Conservation (phyloP, 2,113 vertebrate genomes). For the Esox niger region DNA sequence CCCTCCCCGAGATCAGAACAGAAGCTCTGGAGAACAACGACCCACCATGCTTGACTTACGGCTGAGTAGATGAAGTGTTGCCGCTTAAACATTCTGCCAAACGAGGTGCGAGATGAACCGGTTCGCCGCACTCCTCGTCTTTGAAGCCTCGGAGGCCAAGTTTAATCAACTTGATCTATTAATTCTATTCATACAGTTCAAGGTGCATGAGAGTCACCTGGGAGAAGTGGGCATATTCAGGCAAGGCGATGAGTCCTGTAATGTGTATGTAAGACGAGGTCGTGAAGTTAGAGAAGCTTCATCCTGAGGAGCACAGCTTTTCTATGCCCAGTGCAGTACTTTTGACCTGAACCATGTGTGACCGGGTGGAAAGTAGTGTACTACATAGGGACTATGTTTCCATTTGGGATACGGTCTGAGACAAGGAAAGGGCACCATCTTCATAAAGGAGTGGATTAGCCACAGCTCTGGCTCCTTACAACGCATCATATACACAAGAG, state of each 20-base stretch:
- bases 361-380: no score
- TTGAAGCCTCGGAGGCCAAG: slow-evolving; percentile 24
- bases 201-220: slow-evolving; percentile 51
- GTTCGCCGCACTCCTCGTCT: slow-evolving; percentile 43
- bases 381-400: no score
- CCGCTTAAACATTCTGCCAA: slow-evolving; percentile 55
- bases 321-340: no score
- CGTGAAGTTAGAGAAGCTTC: no score
- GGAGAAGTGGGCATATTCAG: slow-evolving; percentile 53
- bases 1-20: slow-evolving; percentile 49
- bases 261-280: no score
- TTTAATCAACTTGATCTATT: slow-evolving; percentile 59
- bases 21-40: slow-evolving; percentile 19
- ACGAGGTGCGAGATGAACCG: slow-evolving; percentile 46
- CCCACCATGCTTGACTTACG: slow-evolving; percentile 40
- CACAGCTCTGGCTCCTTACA: slow-evolving; percentile 21
- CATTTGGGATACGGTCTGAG: background rate
- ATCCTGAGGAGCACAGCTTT: no score
- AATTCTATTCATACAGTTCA: slow-evolving; percentile 42
- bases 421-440: slow-evolving; percentile 37
- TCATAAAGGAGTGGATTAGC: slow-evolving; percentile 29
- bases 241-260: slow-evolving; percentile 21
- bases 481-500: slow-evolving; percentile 24
- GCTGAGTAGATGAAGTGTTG: slow-evolving; percentile 56
- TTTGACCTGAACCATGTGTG: no score